These are phyloP conservation scores for Sebastes jordani DNA, from an alignment of 2,797 vertebrate genomes.

Conservation along the genomic window DNA sequence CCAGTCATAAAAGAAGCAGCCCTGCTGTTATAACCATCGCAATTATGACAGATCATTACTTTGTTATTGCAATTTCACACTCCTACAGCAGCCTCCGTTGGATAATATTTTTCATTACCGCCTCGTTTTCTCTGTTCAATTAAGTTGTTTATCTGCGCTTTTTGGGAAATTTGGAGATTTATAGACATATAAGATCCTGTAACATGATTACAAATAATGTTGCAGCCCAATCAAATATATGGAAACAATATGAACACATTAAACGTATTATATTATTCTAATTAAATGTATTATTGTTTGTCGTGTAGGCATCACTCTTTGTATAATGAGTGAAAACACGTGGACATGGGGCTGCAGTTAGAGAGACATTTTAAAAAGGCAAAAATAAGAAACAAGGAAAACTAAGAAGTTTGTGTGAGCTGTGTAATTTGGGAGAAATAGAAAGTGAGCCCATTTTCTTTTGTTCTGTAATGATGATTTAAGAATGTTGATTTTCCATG, in stretches of 20 bases:
- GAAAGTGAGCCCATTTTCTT: neutral
- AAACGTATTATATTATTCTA: neutral
- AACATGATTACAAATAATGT: neutral
- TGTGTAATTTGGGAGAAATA: neutral
- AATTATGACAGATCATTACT: conserved; percentile 21
- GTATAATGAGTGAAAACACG: neutral
- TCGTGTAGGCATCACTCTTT: neutral
- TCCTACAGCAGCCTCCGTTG: neutral
- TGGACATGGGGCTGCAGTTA: neutral
- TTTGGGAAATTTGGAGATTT: neutral
- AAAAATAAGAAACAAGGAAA: neutral
- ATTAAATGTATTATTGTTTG: conserved; percentile 12
- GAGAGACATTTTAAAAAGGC: neutral
- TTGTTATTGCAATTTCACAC: conserved; percentile 18
- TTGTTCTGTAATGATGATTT: neutral
- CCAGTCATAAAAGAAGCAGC: neutral
- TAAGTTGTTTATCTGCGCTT: neutral
- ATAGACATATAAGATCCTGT: conserved; percentile 4
- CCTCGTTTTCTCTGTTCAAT: conserved; percentile 3
- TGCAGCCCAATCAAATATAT: neutral
- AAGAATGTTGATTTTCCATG: neutral
- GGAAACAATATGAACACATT: neutral
- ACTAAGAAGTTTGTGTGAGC: neutral
- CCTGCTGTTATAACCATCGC: neutral
- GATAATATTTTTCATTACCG: neutral